These are phyloP conservation scores for Echinops telfairi DNA, from an alignment of 2,113 vertebrate species.

Conservation along the genomic window DNA sequence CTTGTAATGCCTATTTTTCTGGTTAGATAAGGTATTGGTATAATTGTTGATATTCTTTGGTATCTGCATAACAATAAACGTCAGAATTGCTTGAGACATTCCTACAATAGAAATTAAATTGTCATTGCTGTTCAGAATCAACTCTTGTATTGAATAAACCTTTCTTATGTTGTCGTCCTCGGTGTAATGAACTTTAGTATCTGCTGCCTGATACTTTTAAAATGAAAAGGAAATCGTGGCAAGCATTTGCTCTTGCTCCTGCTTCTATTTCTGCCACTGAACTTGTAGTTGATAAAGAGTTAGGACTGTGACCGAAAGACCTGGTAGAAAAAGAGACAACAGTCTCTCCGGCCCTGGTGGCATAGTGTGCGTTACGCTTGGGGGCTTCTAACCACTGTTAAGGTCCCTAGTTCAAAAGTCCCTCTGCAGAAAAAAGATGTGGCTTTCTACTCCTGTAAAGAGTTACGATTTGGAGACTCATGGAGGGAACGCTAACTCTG, in stretches of 20 bases:
- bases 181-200: neutral
- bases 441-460: no score
- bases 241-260: neutral
- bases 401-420: no score
- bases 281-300: neutral
- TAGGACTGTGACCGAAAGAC: neutral
- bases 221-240: neutral
- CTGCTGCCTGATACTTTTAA: neutral
- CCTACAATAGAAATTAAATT: neutral
- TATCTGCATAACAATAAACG: conserved; percentile 7
- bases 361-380: no score
- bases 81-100: neutral
- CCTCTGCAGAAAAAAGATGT: no score
- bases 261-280: neutral
- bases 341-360: neutral
- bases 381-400: no score
- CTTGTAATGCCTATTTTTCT: conserved; percentile 33
- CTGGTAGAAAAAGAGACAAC: neutral
- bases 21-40: neutral
- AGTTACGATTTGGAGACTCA: no score
- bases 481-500: no score
- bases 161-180: neutral
- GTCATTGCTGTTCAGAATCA: neutral
- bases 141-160: neutral
- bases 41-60: neutral